phyloP scores from a whole-genome alignment of 1,140 invertebrate species.

The Chelonus insularis region DNA sequence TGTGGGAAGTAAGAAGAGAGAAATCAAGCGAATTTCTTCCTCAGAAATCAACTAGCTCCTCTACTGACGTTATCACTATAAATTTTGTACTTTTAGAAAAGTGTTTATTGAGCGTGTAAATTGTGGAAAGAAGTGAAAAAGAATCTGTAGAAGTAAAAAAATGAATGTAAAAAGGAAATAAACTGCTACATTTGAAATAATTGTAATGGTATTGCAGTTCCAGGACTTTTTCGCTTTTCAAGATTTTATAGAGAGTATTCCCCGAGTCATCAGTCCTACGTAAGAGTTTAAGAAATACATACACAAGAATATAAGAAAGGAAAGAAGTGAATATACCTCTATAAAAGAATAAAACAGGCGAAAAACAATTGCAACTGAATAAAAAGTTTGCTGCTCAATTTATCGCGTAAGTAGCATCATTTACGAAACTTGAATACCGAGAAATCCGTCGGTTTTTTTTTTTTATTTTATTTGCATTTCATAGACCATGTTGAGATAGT shows the following conservation, averaged over 20 bases:
- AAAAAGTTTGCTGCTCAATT: constrained; percentile 50
- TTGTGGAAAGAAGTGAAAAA: neutral
- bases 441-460: constrained; percentile 27
- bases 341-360: constrained; percentile 3
- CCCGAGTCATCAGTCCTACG: too few species aligned
- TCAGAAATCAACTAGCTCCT: neutral
- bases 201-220: too few species aligned
- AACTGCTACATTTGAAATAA: neutral
- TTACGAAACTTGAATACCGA: constrained; percentile 47
- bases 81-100: neutral
- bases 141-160: neutral
- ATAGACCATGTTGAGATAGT: constrained; percentile 24
- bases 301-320: neutral
- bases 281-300: neutral
- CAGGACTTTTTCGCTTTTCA: too few species aligned
- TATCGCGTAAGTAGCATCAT: constrained; percentile 53
- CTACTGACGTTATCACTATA: neutral
- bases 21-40: neutral
- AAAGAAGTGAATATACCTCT: neutral
- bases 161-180: neutral
- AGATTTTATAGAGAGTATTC: too few species aligned
- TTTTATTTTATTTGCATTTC: constrained; percentile 47
- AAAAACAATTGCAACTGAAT: constrained; percentile 27
- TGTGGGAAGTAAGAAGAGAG: neutral
- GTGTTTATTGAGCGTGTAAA: constrained; percentile 11